Evolutionary conservation across 2,797 vertebrate species (phyloP).

Genomic region (Sebastes paucispinis): DNA sequence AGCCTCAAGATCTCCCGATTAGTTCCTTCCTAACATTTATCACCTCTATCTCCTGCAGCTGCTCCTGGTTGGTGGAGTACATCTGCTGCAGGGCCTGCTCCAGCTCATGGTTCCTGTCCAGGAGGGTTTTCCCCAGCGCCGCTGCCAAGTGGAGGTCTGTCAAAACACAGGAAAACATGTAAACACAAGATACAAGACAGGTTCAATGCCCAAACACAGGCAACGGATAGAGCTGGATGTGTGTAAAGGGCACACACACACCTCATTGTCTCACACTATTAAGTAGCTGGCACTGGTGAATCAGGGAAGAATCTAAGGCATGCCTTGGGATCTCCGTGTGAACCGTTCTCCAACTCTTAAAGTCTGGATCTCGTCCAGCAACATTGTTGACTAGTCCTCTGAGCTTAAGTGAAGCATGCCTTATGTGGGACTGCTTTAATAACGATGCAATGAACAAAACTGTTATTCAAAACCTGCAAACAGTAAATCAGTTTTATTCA

Average conservation of each 20-base stretch:
- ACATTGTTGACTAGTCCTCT: background rate
- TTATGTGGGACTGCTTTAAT: background rate
- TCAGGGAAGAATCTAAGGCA: conserved; percentile 33
- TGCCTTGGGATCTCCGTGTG: conserved; percentile 30
- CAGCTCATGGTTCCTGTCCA: conserved; percentile 95
- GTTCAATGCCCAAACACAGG: conserved; percentile 31
- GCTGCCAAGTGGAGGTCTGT: conserved; percentile 96
- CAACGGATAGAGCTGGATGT: background rate
- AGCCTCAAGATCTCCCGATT: background rate
- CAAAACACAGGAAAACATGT: conserved; percentile 24
- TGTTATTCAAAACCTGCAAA: background rate
- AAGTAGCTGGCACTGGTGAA: conserved; percentile 5
- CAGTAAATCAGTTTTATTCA: background rate
- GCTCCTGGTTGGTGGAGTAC: conserved; percentile 94
- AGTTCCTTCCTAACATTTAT: conserved; percentile 25
- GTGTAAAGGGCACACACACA: background rate
- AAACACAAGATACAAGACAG: conserved; percentile 4
- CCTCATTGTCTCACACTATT: conserved; percentile 22
- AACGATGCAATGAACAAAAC: background rate
- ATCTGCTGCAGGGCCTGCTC: conserved; percentile 95
- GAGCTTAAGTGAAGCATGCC: background rate
- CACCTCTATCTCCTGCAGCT: conserved; percentile 97
- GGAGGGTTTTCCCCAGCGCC: conserved; percentile 92
- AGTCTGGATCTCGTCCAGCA: conserved; percentile 8
- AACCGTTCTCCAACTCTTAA: background rate